Evolutionary conservation across 2,888 invertebrate genomes (phyloP), one percentile per base, ranked within the genome.

Genomic region (Melieria omissa): DNA sequence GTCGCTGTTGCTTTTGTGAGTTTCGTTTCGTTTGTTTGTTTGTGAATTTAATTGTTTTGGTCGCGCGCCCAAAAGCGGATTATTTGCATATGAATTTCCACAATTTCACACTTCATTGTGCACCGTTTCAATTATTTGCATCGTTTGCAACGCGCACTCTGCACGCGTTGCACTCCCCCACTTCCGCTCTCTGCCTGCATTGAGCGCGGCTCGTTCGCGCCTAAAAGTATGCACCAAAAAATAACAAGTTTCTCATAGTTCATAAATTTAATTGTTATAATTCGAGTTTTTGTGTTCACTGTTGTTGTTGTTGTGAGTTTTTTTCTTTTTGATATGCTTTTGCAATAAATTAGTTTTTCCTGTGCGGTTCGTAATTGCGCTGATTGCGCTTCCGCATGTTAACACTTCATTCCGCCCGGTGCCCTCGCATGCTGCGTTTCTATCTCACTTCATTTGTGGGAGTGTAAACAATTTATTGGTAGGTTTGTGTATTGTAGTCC

Each of bases 31-130:
- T 46, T 72, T 58, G 62, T 73, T 72, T 54, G 10, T 6, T 16
- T 29, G 55, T 65, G 65, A 70, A 74, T 70, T 76, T 81, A 80
- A 81, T 81, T 78, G 78, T 68, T 73, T 58, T 67, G 62, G 46
- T 41, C n/a, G 42, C 9, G 55, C 69, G 62, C 69, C 64, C 65
- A 60, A 70, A 71, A 69, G 55, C 72, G 74, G 68, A 66, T 74
- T 68, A 71, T 69, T 65, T 57, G 42, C 41, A 8, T 46, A 0
- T 10, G 46, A 60, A 64, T 47, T 64, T 69, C 44, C 58, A 72
- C 65, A 70, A 75, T 76, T 76, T 76, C 65, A 73, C 71, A 71
- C 73, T 75, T 75, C 73, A 76, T 73, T 75, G 73, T 68, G 49
- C 71, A 66, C 68, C 65, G 74, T 73, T 74, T 75, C 72, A 70